Percentiles rank a stretch among this genome's conserved stretches.
These are phyloP conservation scores for Margarornis squamiger DNA, from an alignment of 2,797 vertebrate genomes.

Conservation along the genomic window DNA sequence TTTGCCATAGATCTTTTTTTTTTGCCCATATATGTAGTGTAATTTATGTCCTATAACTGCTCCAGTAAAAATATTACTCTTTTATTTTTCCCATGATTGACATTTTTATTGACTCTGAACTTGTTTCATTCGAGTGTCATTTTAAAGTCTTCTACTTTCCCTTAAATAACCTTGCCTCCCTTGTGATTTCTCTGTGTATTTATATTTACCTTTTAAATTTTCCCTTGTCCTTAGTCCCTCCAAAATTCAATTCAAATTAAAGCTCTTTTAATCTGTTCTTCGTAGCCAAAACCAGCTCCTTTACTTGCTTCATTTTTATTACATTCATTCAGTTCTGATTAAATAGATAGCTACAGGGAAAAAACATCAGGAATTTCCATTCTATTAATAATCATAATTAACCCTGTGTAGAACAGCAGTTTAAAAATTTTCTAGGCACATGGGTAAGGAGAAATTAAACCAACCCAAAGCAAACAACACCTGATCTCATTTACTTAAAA, in stretches of 20 bases:
- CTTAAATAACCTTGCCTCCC: not conserved
- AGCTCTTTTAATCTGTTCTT: not conserved
- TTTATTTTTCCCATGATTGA: not conserved
- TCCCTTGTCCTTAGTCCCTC: not conserved
- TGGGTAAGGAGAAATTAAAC: not conserved
- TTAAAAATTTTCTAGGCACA: not conserved
- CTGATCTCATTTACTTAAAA: not conserved
- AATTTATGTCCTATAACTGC: not conserved
- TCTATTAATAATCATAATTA: not conserved
- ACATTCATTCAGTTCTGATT: not conserved
- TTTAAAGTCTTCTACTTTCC: not conserved
- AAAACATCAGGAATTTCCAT: not conserved
- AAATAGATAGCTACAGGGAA: not conserved
- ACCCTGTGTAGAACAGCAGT: not conserved
- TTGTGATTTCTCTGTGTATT: not conserved
- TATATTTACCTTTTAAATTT: not conserved
- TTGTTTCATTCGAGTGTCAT: not conserved
- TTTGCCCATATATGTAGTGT: not conserved
- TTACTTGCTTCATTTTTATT: conserved; percentile 8
- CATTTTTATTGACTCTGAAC: not conserved
- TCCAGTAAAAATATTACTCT: not conserved
- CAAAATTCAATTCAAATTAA: conserved; percentile 19
- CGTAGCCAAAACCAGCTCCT: not conserved
- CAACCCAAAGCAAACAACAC: not conserved
- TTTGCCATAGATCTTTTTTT: not conserved